Evolutionary conservation across 2,797 vertebrate genomes (phyloP), one percentile per base, ranked within the genome.

Genomic region (Fundulus diaphanus): DNA sequence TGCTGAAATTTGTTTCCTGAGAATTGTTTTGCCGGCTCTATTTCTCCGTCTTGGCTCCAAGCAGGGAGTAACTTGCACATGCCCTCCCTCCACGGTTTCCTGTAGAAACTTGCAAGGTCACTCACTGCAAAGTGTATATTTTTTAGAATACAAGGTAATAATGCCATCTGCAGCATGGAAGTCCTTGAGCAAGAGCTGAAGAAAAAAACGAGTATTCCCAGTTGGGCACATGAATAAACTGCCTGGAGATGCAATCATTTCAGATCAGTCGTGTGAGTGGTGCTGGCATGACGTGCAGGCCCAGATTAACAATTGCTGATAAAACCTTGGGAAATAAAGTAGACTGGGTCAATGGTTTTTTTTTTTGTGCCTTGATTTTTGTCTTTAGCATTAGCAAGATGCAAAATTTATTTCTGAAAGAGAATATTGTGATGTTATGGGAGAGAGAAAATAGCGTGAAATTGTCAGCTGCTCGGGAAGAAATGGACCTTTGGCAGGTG

Each of bases 171-270:
- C 79, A 69, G 42, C 78, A 71, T 77, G 56, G 72, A 52, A 82
- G 67, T 0, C 6, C 52, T 78, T 81, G 67, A 83, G 69, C 24
- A 0, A 37, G 75, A 68, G 84, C 27, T 56, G 87, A 90, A 88
- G 87, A 90, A 88, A 87, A 51, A 91, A 91, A 91, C 84, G 83
- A 56, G 1, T 37, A n/a, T 69, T 77, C 70, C 70, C 35, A 63
- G 72, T 24, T 83, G 79, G 77, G 82, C 81, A 84, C 77, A 83
- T 82, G 89, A 33, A 83, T 80, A 89, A 85, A 89, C 77, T 63
- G 66, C 71, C 70, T 40, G 27, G 48, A 84, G 86, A 87, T 86
- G 24, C 86, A 83, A 86, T 90, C 84, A 67, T 78, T 79, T 46
- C 46, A 46, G 29, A 70, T 82, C 74, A 75, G 37, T 85, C 78